Percentiles rank a stretch among this genome's conserved stretches.
These are phyloP conservation scores for Ophiodon elongatus DNA, from an alignment of 2,113 vertebrate species.

Conservation along the genomic window DNA sequence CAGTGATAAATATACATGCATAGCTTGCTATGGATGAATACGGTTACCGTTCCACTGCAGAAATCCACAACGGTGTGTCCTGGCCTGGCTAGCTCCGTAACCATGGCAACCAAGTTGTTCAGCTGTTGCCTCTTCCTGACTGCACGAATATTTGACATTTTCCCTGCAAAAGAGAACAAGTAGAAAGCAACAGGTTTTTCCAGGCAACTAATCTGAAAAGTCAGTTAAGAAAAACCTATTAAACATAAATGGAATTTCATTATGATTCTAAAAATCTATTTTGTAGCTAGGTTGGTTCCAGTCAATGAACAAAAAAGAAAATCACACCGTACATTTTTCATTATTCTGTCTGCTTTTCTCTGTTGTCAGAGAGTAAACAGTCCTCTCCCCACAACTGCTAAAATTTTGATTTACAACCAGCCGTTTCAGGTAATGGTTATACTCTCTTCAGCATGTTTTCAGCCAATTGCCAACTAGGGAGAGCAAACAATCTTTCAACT, in stretches of 20 bases:
- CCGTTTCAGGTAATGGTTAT: constrained; percentile 48
- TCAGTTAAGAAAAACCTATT: constrained; percentile 4
- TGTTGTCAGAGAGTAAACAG: constrained; percentile 14
- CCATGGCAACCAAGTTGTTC: constrained; percentile 93
- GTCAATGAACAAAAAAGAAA: constrained; percentile 3
- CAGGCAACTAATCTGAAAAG: background rate
- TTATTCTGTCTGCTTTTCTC: background rate
- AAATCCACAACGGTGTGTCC: constrained; percentile 94
- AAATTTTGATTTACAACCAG: constrained; percentile 52
- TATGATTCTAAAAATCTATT: background rate
- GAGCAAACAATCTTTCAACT: constrained; percentile 52
- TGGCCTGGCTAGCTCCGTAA: constrained; percentile 87
- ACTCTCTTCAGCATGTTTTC: constrained; percentile 51
- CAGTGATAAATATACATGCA: constrained; percentile 37
- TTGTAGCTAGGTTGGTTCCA: background rate
- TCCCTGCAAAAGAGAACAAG: constrained; percentile 84
- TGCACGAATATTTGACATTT: constrained; percentile 92
- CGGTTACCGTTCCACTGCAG: constrained; percentile 95
- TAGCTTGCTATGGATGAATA: constrained; percentile 16
- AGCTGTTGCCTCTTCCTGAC: constrained; percentile 94
- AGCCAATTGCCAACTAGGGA: constrained; percentile 47
- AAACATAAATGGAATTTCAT: background rate
- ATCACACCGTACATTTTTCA: constrained; percentile 19
- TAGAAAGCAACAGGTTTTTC: constrained; percentile 19
- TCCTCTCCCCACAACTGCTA: background rate